Evolutionary conservation across 2,113 vertebrate genomes (phyloP).

Genomic region (Sylvilagus bachmani): DNA sequence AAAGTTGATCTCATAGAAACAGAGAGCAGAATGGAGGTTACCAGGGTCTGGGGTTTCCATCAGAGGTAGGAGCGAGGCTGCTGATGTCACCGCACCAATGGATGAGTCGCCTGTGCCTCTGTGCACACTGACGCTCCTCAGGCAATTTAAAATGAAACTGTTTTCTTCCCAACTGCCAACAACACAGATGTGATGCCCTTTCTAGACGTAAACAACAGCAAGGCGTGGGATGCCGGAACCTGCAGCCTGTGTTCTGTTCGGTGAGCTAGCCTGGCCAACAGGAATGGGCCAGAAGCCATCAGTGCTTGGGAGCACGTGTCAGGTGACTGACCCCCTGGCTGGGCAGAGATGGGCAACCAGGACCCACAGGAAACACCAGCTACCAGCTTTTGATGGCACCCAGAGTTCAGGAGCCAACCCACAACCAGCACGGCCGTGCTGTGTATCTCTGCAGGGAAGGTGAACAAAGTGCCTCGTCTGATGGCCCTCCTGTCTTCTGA

Average conservation of each 20-base stretch:
- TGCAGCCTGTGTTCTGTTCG: not conserved
- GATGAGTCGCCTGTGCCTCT: not conserved
- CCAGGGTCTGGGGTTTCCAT: not conserved
- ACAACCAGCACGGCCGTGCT: not conserved
- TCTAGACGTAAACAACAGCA: not conserved
- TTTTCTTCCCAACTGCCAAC: not conserved
- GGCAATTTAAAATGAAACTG: constrained; percentile 3
- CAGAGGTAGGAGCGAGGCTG: not conserved
- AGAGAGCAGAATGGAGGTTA: not conserved
- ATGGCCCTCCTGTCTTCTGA: too few relatives aligned
- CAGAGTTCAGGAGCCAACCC: not conserved
- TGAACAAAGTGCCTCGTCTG: too few relatives aligned
- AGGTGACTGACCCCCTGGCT: not conserved
- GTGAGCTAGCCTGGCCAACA: not conserved
- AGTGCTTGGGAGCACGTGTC: not conserved
- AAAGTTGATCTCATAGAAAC: not conserved
- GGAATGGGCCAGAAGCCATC: not conserved
- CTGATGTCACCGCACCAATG: not conserved
- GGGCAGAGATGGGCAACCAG: too few relatives aligned
- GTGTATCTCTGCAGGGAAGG: not conserved
- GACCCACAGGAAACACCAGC: not conserved
- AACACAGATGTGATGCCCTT: not conserved
- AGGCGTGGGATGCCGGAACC: not conserved
- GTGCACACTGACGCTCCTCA: not conserved
- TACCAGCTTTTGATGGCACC: not conserved